These are phyloP conservation scores for Thumatha senex DNA, from an alignment of 2,888 invertebrate species.

Conservation along the genomic window DNA sequence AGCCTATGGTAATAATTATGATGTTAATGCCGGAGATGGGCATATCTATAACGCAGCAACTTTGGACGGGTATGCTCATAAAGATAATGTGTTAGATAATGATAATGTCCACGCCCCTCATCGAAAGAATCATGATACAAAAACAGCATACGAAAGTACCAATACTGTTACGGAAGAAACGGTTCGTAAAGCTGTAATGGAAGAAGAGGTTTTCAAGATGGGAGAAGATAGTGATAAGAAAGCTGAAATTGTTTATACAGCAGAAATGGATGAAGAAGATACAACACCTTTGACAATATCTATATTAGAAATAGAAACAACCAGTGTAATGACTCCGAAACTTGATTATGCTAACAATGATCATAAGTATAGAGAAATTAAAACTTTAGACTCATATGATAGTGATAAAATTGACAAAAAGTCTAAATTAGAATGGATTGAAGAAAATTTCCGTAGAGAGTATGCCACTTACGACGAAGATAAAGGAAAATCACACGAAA, in stretches of 20 bases:
- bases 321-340: conserved; percentile 2
- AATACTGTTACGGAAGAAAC: neutral
- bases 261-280: conserved; percentile 38
- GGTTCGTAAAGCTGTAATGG: neutral
- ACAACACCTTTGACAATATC: conserved; percentile 3
- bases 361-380: neutral
- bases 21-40: neutral
- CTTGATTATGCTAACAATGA: neutral
- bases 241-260: conserved; percentile 32
- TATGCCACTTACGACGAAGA: conserved; percentile 7
- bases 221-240: conserved; percentile 13
- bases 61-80: neutral
- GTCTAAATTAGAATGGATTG: conserved; percentile 45
- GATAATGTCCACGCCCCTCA: neutral
- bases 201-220: neutral
- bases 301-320: conserved; percentile 1
- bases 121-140: neutral
- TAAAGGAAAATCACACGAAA: conserved; percentile 5
- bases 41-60: neutral
- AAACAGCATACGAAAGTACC: neutral
- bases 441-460: conserved; percentile 47
- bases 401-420: conserved; percentile 15
- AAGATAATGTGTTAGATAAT: neutral
- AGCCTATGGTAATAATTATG: neutral
- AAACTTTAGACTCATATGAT: conserved; percentile 9